Conservation (phyloP, 2,797 vertebrate species). For the Sus cebifrons region DNA sequence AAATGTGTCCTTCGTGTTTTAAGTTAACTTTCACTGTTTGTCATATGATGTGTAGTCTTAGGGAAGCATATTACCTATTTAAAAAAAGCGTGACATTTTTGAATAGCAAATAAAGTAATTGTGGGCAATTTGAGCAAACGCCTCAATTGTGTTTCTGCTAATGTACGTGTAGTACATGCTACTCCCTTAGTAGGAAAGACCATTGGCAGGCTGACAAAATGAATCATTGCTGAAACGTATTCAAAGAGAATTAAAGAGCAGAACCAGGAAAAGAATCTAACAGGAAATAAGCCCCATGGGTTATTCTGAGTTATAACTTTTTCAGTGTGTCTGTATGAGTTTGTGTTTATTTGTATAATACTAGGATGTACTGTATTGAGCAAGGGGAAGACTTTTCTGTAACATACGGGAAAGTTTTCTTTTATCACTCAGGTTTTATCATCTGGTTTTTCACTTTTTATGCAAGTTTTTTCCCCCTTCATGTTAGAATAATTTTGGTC, state of each 20-base stretch:
- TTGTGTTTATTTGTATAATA: constrained; percentile 80
- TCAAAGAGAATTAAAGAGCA: constrained; percentile 72
- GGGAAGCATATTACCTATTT: background rate
- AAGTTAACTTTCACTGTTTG: constrained; percentile 42
- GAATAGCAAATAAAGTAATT: constrained; percentile 11
- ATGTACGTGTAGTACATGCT: constrained; percentile 76
- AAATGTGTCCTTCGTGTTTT: constrained; percentile 30
- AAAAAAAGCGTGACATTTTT: constrained; percentile 15
- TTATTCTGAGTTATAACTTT: constrained; percentile 75
- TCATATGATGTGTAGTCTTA: background rate
- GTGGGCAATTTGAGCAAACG: background rate
- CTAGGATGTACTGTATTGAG: constrained; percentile 70
- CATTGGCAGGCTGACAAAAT: constrained; percentile 74
- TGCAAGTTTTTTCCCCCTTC: constrained; percentile 37
- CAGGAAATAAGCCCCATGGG: constrained; percentile 79
- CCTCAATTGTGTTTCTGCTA: constrained; percentile 44
- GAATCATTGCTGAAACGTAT: constrained; percentile 77
- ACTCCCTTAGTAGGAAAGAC: constrained; percentile 47
- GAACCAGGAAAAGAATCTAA: constrained; percentile 30
- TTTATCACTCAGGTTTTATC: constrained; percentile 66
- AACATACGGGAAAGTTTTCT: constrained; percentile 73
- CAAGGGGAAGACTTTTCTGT: constrained; percentile 71
- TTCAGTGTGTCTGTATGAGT: constrained; percentile 61
- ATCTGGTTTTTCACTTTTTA: constrained; percentile 76
- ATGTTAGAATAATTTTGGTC: constrained; percentile 39